These are phyloP conservation scores for Alaudala cheleensis DNA, from an alignment of 2,113 vertebrate species.

Conservation along the genomic window DNA sequence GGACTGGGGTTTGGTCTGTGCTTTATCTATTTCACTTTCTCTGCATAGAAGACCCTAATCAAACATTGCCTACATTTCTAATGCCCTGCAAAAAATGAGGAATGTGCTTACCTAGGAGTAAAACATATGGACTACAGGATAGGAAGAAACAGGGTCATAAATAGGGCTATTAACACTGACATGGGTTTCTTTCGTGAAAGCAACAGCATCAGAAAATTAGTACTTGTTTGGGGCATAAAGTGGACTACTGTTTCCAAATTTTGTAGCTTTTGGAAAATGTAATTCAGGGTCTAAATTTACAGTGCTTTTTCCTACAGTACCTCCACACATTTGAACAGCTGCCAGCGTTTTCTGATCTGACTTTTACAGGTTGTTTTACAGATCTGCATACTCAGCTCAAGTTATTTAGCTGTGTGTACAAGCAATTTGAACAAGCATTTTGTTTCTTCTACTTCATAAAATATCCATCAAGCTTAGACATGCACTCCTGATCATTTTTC, in stretches of 20 bases:
- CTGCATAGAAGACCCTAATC: not conserved
- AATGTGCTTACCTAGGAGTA: not conserved
- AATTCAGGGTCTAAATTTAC: not conserved
- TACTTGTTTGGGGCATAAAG: not conserved
- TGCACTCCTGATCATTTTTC: not conserved
- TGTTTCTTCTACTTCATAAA: slow-evolving; percentile 12
- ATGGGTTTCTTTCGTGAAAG: not conserved
- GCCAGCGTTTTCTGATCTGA: not conserved
- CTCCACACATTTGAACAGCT: not conserved
- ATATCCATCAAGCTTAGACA: not conserved
- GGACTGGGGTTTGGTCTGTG: not conserved
- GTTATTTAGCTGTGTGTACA: not conserved
- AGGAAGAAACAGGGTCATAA: not conserved
- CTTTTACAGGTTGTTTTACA: not conserved
- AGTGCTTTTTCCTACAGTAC: accelerated
- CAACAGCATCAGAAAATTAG: not conserved
- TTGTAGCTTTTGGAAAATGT: not conserved
- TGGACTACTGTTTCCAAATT: not conserved
- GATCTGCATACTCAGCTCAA: not conserved
- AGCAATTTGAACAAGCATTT: not conserved
- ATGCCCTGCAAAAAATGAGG: accelerated
- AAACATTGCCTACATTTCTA: not conserved
- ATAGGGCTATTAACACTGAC: not conserved
- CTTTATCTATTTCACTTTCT: not conserved
- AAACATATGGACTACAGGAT: not conserved